Conservation (phyloP, 2,797 vertebrate genomes). For the Helarctos malayanus region DNA sequence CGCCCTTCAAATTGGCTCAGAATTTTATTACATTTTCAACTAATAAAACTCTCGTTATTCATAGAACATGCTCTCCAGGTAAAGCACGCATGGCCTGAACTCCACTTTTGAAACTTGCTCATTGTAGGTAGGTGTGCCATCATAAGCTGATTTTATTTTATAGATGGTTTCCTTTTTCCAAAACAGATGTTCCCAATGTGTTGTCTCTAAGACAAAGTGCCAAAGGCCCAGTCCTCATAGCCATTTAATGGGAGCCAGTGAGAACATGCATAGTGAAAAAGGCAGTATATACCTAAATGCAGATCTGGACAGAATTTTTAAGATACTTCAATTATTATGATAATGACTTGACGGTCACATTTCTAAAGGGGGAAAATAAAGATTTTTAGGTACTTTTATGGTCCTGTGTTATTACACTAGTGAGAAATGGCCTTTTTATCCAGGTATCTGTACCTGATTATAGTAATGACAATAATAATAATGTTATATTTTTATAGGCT, state of each 20-base stretch:
- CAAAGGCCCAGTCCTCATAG: constrained; percentile 9
- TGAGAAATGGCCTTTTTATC: constrained; percentile 73
- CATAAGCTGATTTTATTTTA: constrained; percentile 72
- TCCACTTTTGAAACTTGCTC: constrained; percentile 49
- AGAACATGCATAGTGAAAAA: constrained; percentile 29
- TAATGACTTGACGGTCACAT: constrained; percentile 28
- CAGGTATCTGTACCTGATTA: constrained; percentile 80
- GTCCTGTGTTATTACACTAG: constrained; percentile 59
- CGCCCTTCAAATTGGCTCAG: constrained; percentile 73
- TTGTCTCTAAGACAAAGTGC: constrained; percentile 72
- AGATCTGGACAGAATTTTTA: constrained; percentile 4
- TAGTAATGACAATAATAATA: constrained; percentile 81
- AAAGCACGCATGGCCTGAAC: neutral
- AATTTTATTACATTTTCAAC: constrained; percentile 76
- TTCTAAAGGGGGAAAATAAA: constrained; percentile 65
- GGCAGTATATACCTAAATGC: neutral
- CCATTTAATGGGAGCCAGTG: constrained; percentile 47
- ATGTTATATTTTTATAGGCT: constrained; percentile 79
- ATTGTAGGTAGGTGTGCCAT: constrained; percentile 8
- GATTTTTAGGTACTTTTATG: constrained; percentile 73
- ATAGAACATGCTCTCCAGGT: constrained; percentile 56
- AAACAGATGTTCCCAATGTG: constrained; percentile 68
- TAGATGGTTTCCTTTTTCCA: constrained; percentile 73
- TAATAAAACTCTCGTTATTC: constrained; percentile 79
- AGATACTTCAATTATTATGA: constrained; percentile 66